These are phyloP conservation scores for Alces alces DNA, from an alignment of 2,113 vertebrate genomes.

Conservation along the genomic window DNA sequence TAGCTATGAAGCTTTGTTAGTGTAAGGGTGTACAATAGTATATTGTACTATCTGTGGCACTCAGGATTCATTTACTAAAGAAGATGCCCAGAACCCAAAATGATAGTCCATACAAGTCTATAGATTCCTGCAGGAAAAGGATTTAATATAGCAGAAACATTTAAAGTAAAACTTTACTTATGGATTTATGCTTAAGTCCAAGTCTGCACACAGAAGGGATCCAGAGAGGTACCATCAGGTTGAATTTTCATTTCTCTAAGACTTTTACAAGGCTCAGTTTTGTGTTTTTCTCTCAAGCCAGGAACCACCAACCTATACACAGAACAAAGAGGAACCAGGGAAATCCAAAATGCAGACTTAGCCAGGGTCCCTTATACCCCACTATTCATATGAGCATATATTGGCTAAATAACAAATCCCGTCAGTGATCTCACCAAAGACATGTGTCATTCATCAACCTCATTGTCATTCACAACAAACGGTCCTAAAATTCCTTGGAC, in stretches of 20 bases:
- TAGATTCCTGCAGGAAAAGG: neutral
- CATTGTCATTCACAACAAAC: neutral
- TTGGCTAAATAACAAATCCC: neutral
- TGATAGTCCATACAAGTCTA: neutral
- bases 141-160: neutral
- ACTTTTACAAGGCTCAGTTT: neutral
- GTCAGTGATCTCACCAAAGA: neutral
- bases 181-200: too few relatives aligned
- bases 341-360: neutral
- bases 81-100: neutral
- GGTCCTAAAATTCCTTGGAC: neutral
- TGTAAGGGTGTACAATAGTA: neutral
- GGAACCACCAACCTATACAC: too few relatives aligned
- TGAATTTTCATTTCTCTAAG: neutral
- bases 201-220: neutral
- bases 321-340: neutral
- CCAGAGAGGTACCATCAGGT: neutral
- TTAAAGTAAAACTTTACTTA: neutral
- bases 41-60: neutral
- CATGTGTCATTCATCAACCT: neutral
- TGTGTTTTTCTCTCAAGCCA: neutral
- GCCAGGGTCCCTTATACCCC: neutral
- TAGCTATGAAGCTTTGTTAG: neutral
- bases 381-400: neutral
- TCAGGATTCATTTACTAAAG: neutral